A percentile compares a stretch with the other conserved stretches of the same genome.
Conservation (phyloP, 1,140 invertebrate genomes). For the Aplysia californica region DNA sequence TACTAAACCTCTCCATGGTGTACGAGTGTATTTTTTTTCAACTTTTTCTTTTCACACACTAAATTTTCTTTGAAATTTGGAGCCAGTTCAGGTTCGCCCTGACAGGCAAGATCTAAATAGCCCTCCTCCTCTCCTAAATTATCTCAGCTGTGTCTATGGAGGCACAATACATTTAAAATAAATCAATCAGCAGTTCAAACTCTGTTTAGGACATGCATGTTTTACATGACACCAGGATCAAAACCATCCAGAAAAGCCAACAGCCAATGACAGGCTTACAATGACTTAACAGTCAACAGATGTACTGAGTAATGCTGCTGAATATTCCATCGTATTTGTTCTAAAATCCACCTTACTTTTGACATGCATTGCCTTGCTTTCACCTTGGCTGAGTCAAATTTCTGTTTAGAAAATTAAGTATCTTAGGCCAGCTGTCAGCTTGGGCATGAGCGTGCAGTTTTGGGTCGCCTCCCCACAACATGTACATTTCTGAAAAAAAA, state of each 20-base stretch:
- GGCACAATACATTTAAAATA: no score
- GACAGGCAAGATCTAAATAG: no score
- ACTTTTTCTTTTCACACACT: no score
- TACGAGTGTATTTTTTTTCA: no score
- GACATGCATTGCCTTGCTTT: not conserved
- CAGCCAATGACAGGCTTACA: not conserved
- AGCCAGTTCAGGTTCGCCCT: no score
- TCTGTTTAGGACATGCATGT: no score
- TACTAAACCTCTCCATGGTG: no score
- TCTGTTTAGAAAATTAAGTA: slow-evolving; percentile 38
- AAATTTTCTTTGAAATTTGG: no score
- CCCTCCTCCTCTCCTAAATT: no score
- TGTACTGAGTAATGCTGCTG: not conserved
- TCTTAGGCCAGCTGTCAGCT: slow-evolving; percentile 44
- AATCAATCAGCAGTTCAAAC: no score
- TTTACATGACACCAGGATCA: no score
- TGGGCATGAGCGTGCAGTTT: slow-evolving; percentile 42
- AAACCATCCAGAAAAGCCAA: not conserved
- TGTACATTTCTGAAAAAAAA: slow-evolving; percentile 28
- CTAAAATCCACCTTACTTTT: not conserved
- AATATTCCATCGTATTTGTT: not conserved
- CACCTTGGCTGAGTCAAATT: slow-evolving; percentile 18
- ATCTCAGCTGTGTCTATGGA: no score
- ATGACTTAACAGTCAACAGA: not conserved
- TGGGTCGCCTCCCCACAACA: slow-evolving; percentile 40